Evolutionary conservation across 2,113 vertebrate species (phyloP).

Genomic region (Dipodomys spectabilis): DNA sequence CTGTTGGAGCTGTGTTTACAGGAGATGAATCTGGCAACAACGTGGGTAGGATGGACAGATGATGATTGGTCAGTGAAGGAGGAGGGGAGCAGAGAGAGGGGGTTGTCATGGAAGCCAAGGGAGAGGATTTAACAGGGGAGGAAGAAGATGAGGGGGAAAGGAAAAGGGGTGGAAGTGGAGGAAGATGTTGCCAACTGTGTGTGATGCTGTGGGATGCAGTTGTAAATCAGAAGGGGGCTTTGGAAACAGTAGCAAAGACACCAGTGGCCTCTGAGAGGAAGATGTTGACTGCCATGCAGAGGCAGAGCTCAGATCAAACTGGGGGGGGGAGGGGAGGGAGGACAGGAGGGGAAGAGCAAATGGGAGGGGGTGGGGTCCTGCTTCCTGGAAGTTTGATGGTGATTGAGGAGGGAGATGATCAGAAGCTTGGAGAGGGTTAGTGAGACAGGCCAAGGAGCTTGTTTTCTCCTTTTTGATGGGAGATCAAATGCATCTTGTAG

Average conservation of each 20-base stretch:
- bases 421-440: background rate
- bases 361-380: background rate
- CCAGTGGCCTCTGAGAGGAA: background rate
- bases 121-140: constrained; percentile 11
- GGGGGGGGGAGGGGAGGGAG: background rate
- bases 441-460: background rate
- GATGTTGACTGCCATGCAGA: background rate
- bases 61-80: constrained; percentile 45
- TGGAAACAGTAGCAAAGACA: background rate
- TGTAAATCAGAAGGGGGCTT: background rate
- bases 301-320: background rate
- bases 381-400: background rate
- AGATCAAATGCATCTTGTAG: background rate
- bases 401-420: background rate
- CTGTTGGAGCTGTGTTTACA: background rate
- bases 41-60: background rate
- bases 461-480: background rate
- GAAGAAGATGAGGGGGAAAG: constrained; percentile 6
- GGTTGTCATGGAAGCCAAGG: constrained; percentile 62
- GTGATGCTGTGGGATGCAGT: background rate
- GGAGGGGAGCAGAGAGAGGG: background rate
- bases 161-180: background rate
- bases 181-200: background rate
- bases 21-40: constrained; percentile 42
- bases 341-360: background rate